Evolutionary conservation across 2,113 vertebrate species (phyloP), one percentile per base, ranked within the genome.

Genomic region (Nicator chloris): DNA sequence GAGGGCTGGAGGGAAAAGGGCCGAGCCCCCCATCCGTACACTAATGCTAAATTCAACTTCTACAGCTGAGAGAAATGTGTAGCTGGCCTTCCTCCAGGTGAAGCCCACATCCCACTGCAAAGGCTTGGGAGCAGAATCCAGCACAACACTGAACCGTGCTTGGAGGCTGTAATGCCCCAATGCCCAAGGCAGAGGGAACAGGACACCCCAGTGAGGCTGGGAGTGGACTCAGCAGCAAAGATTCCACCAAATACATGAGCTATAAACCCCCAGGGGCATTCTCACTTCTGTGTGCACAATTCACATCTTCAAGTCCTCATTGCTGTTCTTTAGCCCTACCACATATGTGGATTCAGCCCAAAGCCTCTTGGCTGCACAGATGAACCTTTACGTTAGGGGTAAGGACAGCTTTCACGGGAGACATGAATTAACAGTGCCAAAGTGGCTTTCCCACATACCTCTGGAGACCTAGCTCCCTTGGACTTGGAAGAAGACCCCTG

Each of bases 111-210:
- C 72, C 57, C 0, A 0, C 63, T 60, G 72, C 63, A 23, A 21
- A 77, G 18, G 71, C 64, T 44, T 4, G 5, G 84, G 81, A 81
- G 59, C 37, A 51, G 90, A 10, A 50, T n/a, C 21, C 57, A 77
- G 63, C 44, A 26, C 15, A 14, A 9, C 1, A 4, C 26, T 5
- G 16, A 81, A 12, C 44, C 0, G 0, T 31, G n/a, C 63, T 28
- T 0, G 0, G 75, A 10, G 42, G n/a, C 71, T 6, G 6, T 7
- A 6, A 11, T 1, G 0, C 16, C 40, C 40, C 21, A 4, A 1
- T 7, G 31, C 23, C 50, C 22, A 15, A 6, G 35, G 42, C 68
- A 72, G 54, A 42, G 66, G 66, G 44, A n/a, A 27, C 13, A 20
- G 26, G 31, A 50, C 82, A 39, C 4, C 10, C 11, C 51, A 20